A percentile compares a stretch with the other conserved stretches of the same genome.
These are phyloP conservation scores for Drosophila paulistorum DNA, from an alignment of 1,140 invertebrate genomes.

Conservation along the genomic window DNA sequence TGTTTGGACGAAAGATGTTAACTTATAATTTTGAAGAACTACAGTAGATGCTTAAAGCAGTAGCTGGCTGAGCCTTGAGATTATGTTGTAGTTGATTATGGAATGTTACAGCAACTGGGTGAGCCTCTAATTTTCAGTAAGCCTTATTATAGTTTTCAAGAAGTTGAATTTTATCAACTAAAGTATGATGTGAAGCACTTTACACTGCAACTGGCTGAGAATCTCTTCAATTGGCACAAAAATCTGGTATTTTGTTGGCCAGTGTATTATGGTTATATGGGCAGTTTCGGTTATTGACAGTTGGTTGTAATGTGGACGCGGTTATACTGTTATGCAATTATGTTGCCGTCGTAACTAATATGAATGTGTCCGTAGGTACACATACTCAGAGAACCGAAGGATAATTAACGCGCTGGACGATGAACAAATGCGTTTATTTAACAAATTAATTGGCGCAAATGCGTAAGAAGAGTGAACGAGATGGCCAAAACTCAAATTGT, in stretches of 20 bases:
- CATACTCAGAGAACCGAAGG: slow-evolving; percentile 32
- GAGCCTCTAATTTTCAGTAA: too few species aligned
- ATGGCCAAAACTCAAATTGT: neutral
- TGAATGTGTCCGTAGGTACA: slow-evolving; percentile 32
- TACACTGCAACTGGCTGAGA: too few species aligned
- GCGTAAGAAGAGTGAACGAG: slow-evolving; percentile 22
- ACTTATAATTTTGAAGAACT: too few species aligned
- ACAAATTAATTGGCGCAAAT: slow-evolving; percentile 78
- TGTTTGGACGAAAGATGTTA: too few species aligned
- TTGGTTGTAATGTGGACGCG: neutral
- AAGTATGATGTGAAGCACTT: neutral
- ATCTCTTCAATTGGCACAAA: neutral
- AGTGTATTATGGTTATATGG: neutral
- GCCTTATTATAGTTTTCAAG: too few species aligned
- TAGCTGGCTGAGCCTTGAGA: slow-evolving; percentile 13
- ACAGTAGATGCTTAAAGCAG: too few species aligned
- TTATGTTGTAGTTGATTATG: too few species aligned
- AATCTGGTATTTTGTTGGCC: neutral
- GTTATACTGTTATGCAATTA: slow-evolving; percentile 55
- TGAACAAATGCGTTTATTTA: slow-evolving; percentile 76
- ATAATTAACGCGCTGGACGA: slow-evolving; percentile 57
- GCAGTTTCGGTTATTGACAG: too few species aligned
- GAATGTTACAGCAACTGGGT: too few species aligned
- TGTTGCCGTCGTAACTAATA: slow-evolving; percentile 51
- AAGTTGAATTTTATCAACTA: neutral